Percentiles rank a stretch among this genome's conserved stretches.
phyloP scores from a whole-genome alignment of 2,113 vertebrate genomes.

The Sterrhoptilus dennistouni region DNA sequence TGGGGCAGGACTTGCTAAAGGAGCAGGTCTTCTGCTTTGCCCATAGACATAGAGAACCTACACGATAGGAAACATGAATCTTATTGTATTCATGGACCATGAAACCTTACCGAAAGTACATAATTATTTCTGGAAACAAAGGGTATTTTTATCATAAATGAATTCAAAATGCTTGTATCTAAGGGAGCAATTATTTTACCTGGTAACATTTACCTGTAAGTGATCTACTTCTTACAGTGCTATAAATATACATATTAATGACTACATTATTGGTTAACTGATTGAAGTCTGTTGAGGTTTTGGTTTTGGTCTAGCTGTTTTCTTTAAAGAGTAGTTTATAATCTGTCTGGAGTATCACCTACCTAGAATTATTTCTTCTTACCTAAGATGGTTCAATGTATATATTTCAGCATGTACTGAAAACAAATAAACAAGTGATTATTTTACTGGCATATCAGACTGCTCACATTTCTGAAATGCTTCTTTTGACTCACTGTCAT shows the following conservation, averaged over 20 bases:
- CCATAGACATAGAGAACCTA: rapidly evolving
- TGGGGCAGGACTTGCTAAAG: background rate
- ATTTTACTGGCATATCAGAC: background rate
- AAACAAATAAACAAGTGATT: background rate
- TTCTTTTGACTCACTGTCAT: conserved; percentile 15
- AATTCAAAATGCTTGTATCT: background rate
- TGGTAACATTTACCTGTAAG: background rate
- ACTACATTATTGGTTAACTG: background rate
- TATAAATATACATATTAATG: conserved; percentile 3
- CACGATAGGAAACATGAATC: background rate
- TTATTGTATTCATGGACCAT: background rate
- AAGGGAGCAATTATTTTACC: background rate
- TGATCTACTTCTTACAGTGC: background rate
- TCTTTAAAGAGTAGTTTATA: background rate
- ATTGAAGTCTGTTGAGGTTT: background rate
- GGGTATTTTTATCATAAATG: background rate
- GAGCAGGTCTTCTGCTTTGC: background rate
- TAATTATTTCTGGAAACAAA: background rate
- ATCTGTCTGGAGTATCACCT: background rate
- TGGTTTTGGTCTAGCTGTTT: background rate
- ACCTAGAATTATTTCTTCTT: background rate
- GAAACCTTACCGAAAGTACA: background rate
- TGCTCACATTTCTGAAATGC: background rate
- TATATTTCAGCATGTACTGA: background rate
- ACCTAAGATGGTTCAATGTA: background rate